These are phyloP conservation scores for Carcharodon carcharias DNA, from an alignment of 2,797 vertebrate species.

Conservation along the genomic window DNA sequence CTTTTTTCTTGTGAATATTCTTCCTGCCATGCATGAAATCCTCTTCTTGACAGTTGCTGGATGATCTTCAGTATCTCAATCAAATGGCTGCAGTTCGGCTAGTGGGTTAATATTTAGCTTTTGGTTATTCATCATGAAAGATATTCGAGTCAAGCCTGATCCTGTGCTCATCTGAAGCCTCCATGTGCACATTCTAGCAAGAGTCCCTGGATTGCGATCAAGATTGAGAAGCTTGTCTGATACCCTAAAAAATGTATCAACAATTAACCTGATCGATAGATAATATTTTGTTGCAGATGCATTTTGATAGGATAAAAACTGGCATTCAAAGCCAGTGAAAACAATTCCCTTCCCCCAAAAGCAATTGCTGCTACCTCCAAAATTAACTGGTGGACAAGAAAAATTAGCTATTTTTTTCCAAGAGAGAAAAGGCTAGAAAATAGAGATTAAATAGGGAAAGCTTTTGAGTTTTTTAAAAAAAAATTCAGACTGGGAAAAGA, in stretches of 20 bases:
- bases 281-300: not conserved
- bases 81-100: not conserved
- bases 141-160: not conserved
- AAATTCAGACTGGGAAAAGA: not conserved
- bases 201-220: not conserved
- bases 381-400: not conserved
- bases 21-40: not conserved
- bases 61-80: not conserved
- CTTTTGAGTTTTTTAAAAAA: not conserved
- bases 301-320: not conserved
- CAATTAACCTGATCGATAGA: not conserved
- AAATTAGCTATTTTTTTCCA: not conserved
- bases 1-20: not conserved
- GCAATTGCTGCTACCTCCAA: not conserved
- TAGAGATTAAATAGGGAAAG: not conserved
- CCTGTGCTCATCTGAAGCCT: not conserved
- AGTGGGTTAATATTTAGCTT: not conserved
- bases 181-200: not conserved
- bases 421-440: not conserved
- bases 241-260: not conserved
- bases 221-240: not conserved
- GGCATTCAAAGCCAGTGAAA: not conserved
- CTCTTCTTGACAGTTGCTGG: not conserved
- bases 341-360: not conserved
- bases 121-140: not conserved